Conservation (phyloP, 2,888 invertebrate genomes). For the Aspidiotus destructor region DNA sequence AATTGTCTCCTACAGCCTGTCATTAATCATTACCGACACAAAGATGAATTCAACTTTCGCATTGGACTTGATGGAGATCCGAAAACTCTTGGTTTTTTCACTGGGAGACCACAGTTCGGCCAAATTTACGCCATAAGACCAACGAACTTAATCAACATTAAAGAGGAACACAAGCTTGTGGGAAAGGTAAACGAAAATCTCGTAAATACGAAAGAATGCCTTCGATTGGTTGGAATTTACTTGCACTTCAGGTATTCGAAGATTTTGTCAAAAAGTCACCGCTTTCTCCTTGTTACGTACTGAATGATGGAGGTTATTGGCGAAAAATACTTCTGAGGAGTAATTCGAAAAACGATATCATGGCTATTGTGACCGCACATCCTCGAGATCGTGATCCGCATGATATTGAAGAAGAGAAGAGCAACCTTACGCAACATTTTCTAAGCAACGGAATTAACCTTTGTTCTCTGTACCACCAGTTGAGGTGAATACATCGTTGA, state of each 20-base stretch:
- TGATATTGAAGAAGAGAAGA: conserved; percentile 54
- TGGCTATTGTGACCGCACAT: conserved; percentile 62
- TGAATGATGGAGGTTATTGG: conserved; percentile 54
- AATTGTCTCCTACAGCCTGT: conserved; percentile 40
- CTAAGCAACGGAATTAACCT: conserved; percentile 36
- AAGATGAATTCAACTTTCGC: conserved; percentile 42
- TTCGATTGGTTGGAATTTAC: no score
- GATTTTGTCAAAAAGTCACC: conserved; percentile 60
- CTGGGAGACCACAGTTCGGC: conserved; percentile 39
- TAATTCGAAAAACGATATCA: conserved; percentile 57
- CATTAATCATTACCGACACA: conserved; percentile 41
- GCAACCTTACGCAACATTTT: conserved; percentile 56
- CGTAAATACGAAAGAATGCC: no score
- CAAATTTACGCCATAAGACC: conserved; percentile 40
- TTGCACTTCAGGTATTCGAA: conserved; percentile 47
- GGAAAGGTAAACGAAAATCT: conserved; percentile 37
- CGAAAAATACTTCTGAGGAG: conserved; percentile 46
- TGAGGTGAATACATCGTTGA: conserved; percentile 25
- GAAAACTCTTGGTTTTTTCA: conserved; percentile 43
- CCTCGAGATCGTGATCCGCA: conserved; percentile 49
- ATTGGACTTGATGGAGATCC: conserved; percentile 41
- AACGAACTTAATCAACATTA: conserved; percentile 40
- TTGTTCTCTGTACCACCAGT: conserved; percentile 34
- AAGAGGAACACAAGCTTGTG: conserved; percentile 40
- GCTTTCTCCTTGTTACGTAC: conserved; percentile 65